These are phyloP conservation scores for Muschampia plurimacula DNA, from an alignment of 2,888 invertebrate species.

Conservation along the genomic window DNA sequence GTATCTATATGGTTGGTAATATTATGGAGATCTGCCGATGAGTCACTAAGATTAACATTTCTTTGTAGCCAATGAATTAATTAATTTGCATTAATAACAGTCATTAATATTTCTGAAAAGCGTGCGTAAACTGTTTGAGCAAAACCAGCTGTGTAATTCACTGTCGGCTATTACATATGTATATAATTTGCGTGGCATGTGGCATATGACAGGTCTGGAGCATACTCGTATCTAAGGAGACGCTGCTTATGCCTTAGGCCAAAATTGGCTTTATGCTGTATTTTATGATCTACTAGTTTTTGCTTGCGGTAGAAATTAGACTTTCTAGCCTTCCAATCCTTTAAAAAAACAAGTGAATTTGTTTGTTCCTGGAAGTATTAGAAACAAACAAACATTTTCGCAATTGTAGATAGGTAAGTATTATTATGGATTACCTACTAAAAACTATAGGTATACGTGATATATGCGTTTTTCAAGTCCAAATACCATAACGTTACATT, in stretches of 20 bases:
- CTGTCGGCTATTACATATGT: not conserved
- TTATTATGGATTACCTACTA: too few relatives aligned
- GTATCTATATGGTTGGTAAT: not conserved
- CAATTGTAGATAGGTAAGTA: too few relatives aligned
- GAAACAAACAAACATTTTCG: too few relatives aligned
- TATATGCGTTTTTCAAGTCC: not conserved
- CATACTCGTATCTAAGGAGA: too few relatives aligned
- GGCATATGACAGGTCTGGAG: not conserved
- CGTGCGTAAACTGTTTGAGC: not conserved
- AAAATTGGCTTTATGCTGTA: too few relatives aligned
- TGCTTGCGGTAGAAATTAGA: too few relatives aligned
- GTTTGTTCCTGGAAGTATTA: too few relatives aligned
- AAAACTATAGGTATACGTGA: not conserved
- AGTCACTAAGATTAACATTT: not conserved
- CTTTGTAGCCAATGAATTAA: slow-evolving; percentile 7
- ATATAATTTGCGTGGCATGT: not conserved
- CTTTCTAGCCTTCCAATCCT: too few relatives aligned
- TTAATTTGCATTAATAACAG: not conserved
- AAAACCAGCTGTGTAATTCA: not conserved
- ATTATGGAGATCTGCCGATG: not conserved
- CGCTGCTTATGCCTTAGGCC: too few relatives aligned
- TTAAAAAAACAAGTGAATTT: too few relatives aligned
- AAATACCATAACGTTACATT: not conserved
- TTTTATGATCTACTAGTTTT: too few relatives aligned
- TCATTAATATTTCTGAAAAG: slow-evolving; percentile 13